Base-by-base conservation (phyloP, 2,797 vertebrate genomes). In the Philypnodon macrostomus region DNA sequence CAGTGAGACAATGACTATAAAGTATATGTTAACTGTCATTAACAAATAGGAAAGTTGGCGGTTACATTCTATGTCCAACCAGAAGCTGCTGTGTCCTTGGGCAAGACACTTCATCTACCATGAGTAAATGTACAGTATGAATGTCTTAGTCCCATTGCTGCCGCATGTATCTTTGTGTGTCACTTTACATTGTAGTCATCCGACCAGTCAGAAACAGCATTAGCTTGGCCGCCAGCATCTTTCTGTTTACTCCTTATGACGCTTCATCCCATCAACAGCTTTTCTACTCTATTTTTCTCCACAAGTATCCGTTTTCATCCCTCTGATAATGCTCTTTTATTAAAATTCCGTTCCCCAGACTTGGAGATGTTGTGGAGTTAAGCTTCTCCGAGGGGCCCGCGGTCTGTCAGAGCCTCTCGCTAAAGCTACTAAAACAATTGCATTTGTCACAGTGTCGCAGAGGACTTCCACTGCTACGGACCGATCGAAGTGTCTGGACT, bases 371-470 rank as follows among this genome's bases (percentile, higher is more conserved):
- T 38, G 21, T 68, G 48, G 41, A 60, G 39, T 35, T 65, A n/a
- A n/a, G 48, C 30, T 27, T 36, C 51, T 63, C 2, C 5, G 33
- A 63, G 40, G 64, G 15, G 12, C 29, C 26, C 48, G 13, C 32
- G 14, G 50, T 60, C 36, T 67, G 45, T 51, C 58, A 44, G 47
- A 67, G 64, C 59, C 53, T 52, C 49, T 63, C n/a, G n/a, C n/a
- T n/a, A n/a, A 74, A 76, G 59, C 57, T 44, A 64, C 64, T 53
- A 58, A 69, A 72, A 77, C 60, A 51, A 66, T 75, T 70, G 69
- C 26, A 61, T 67, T 70, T 67, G 65, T 70, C 68, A 63, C 24
- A 12, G 65, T 60, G 65, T 67, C 57, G 61, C 39, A 13, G 32
- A 34, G 62, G 54, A 60, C 39, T 58, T 67, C 50, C 53, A 49